Evolutionary conservation across 2,113 vertebrate genomes (phyloP).

Genomic region (Sitta europaea): DNA sequence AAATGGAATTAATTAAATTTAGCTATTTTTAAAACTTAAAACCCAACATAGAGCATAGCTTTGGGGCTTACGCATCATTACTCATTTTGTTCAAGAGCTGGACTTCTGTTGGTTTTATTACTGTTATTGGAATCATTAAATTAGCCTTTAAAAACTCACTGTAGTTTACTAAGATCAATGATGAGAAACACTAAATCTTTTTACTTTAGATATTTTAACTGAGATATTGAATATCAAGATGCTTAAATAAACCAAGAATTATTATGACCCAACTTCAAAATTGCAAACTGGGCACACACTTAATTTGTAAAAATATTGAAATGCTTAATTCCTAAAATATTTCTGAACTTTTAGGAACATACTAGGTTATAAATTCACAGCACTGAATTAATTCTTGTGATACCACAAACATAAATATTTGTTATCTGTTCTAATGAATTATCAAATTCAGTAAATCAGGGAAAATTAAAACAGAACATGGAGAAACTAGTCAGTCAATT

Average conservation of each 20-base stretch:
- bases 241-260: background rate
- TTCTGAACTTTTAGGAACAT: background rate
- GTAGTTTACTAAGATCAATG: background rate
- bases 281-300: background rate
- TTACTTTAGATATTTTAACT: background rate
- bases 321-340: background rate
- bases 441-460: background rate
- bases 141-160: background rate
- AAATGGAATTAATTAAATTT: background rate
- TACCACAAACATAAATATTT: background rate
- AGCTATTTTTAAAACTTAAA: background rate
- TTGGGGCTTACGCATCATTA: background rate
- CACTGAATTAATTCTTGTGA: background rate
- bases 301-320: background rate
- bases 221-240: background rate
- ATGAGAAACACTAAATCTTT: background rate
- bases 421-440: background rate
- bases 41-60: background rate
- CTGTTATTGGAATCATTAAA: background rate
- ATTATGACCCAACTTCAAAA: background rate
- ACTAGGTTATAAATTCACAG: background rate
- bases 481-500: background rate
- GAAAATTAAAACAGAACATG: background rate
- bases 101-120: background rate
- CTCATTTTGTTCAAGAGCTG: background rate